Evolutionary conservation across 2,888 invertebrate genomes (phyloP), one percentile per base, ranked within the genome.

Genomic region (Agelastica alni): DNA sequence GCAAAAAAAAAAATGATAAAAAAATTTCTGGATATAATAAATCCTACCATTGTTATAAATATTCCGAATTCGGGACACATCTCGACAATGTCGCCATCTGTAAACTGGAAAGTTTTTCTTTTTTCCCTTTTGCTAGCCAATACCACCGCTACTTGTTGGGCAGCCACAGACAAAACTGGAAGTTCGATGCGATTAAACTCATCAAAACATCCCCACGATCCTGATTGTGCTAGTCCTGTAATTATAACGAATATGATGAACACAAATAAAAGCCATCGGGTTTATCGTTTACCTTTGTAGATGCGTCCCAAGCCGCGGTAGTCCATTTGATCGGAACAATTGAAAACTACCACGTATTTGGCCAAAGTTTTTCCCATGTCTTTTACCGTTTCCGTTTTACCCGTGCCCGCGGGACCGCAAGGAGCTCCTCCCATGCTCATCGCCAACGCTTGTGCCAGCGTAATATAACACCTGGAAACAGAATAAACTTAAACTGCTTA

Each of bases 291-390:
- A 81, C 84, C 95, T 81, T 96, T 96, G 77, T 95, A 96, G 68
- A 96, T 96, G 61, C 96, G 84, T 1, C 96, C 96, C 5, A 96
- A 80, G 20, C 96, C 96, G 75, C 95, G 87, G 78, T 95, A 97
- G 78, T 97, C 96, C 96, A 97, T 96, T 81, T 97, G 96, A 81
- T 97, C 96, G 1, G 96, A 96, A 75, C 96, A 96, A 78, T 97
- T 97, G 80, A 96, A 96, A 31, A 96, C 95, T 7, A 93, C 92
- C 12, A 96, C 96, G 75, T 96, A 97, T 79, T 97, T 97, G 30
- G 95, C 97, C 32, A 97, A 80, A 13, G 96, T 96, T 76, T 96
- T 93, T 31, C 96, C 96, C 96, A 97, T 97, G 75, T 97, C 97
- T 77, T 97, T 97, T 1, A 93, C 93, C 0, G 96, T 96, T 79